Evolutionary conservation across 2,888 invertebrate species (phyloP).

Genomic region (Athetis lepigone): DNA sequence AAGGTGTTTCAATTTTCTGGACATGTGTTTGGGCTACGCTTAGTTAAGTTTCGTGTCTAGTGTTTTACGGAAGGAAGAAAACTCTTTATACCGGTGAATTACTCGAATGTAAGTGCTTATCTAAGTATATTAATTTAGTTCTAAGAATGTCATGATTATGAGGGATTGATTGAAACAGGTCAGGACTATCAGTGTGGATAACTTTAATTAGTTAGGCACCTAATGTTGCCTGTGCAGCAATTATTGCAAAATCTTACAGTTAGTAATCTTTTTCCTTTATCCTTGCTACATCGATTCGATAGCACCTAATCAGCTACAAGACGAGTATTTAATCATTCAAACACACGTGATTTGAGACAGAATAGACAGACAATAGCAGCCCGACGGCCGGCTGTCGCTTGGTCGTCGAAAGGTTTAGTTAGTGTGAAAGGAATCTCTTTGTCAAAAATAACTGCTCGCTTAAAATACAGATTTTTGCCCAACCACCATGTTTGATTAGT

Average conservation of each 20-base stretch:
- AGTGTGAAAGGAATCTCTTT: too few relatives aligned
- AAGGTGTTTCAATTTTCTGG: slow-evolving; percentile 30
- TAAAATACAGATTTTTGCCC: not conserved
- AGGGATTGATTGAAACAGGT: slow-evolving; percentile 18
- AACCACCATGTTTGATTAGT: too few relatives aligned
- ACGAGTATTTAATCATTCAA: too few relatives aligned
- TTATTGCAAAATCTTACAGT: not conserved
- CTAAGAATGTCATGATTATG: slow-evolving; percentile 10
- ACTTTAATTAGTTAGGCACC: not conserved
- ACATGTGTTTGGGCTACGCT: slow-evolving; percentile 46
- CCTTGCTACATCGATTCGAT: not conserved
- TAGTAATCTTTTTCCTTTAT: not conserved
- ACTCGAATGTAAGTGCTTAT: slow-evolving; percentile 65
- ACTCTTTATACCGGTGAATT: slow-evolving; percentile 23
- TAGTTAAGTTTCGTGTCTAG: slow-evolving; percentile 39
- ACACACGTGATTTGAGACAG: too few relatives aligned
- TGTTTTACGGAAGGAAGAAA: slow-evolving; percentile 26
- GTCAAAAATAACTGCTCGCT: too few relatives aligned
- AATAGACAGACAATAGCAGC: too few relatives aligned
- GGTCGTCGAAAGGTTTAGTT: too few relatives aligned
- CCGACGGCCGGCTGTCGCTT: too few relatives aligned
- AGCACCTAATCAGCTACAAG: not conserved
- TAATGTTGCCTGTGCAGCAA: not conserved
- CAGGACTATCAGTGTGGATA: not conserved
- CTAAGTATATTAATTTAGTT: slow-evolving; percentile 12